Percentiles rank a stretch among this genome's conserved stretches.
Evolutionary conservation across 2,888 invertebrate genomes (phyloP).

Genomic region (Pheosia tremula): DNA sequence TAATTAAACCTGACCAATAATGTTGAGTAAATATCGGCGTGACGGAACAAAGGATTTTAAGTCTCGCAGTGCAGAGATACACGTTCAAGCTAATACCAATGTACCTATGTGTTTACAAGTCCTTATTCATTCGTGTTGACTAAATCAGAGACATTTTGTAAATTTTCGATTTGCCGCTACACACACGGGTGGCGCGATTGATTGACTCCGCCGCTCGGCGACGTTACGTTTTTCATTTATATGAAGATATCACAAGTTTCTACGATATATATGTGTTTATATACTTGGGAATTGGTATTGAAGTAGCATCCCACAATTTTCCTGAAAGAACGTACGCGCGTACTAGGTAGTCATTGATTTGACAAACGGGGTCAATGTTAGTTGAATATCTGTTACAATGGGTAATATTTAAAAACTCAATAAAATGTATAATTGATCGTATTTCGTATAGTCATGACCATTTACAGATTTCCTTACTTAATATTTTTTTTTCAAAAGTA

Average conservation of each 20-base stretch:
- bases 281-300: conserved; percentile 40
- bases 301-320: background rate
- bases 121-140: conserved; percentile 35
- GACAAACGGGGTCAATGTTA: too few species aligned
- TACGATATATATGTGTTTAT: conserved; percentile 29
- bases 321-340: background rate
- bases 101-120: conserved; percentile 43
- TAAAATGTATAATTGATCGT: too few species aligned
- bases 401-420: too few species aligned
- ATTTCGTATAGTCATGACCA: too few species aligned
- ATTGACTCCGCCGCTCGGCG: conserved; percentile 66
- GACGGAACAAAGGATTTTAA: too few species aligned
- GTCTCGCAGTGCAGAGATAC: background rate
- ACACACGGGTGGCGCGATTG: conserved; percentile 67
- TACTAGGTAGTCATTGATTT: too few species aligned
- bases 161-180: conserved; percentile 76
- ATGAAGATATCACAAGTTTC: conserved; percentile 68
- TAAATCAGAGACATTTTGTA: conserved; percentile 64
- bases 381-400: too few species aligned
- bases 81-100: conserved; percentile 4
- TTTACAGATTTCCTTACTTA: too few species aligned
- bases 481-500: too few species aligned
- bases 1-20: too few species aligned
- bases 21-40: too few species aligned
- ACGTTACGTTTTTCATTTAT: conserved; percentile 71